phyloP scores from a whole-genome alignment of 2,113 vertebrate genomes.

The Telmatochromis brachygnathus region DNA sequence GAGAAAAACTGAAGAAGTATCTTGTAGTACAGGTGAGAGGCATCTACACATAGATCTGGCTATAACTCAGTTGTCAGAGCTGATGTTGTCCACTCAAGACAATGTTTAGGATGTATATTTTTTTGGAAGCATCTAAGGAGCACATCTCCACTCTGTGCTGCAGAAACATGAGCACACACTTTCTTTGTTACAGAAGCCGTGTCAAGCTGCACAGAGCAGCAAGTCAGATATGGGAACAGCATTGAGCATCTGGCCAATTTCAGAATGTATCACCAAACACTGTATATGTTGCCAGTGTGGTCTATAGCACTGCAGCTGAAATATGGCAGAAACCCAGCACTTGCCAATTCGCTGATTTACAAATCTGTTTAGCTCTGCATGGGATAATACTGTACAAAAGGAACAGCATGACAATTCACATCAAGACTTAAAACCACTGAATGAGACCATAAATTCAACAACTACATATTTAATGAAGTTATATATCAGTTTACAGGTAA shows the following conservation, averaged over 20 bases:
- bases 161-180: neutral
- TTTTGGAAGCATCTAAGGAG: neutral
- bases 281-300: neutral
- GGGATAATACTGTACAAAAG: neutral
- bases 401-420: neutral
- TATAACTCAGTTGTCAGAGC: neutral
- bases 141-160: neutral
- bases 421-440: neutral
- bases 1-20: neutral
- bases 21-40: neutral
- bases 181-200: neutral
- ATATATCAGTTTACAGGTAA: neutral
- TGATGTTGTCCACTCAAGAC: neutral
- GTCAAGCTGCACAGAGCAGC: neutral
- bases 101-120: neutral
- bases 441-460: neutral
- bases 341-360: neutral
- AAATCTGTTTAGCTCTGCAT: neutral
- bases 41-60: neutral
- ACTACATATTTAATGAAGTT: neutral
- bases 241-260: neutral
- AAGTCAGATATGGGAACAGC: neutral
- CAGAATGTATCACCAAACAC: neutral
- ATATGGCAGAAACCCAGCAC: neutral
- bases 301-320: neutral